Evolutionary conservation across 2,113 vertebrate genomes (phyloP).

Genomic region (Genyomyrus donnyi): DNA sequence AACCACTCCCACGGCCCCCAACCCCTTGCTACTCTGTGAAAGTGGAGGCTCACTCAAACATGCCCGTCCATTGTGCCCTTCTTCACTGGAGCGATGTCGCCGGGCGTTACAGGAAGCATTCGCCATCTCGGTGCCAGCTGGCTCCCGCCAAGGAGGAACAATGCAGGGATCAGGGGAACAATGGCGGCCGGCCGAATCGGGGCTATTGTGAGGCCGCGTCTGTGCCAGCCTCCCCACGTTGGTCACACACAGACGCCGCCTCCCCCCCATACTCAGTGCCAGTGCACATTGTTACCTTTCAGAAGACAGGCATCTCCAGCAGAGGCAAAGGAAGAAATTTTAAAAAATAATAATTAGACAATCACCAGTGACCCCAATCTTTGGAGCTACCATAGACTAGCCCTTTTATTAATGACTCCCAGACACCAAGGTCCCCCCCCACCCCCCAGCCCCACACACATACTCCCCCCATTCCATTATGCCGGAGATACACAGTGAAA

Average conservation of each 20-base stretch:
- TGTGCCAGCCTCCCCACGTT: constrained; percentile 40
- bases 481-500: constrained; percentile 5
- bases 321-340: background rate
- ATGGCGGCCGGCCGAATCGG: constrained; percentile 44
- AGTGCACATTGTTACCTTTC: constrained; percentile 7
- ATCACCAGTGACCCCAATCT: background rate
- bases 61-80: constrained; percentile 51
- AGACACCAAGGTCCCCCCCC: background rate
- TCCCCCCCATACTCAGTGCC: background rate
- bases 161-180: constrained; percentile 38
- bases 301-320: background rate
- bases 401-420: constrained; percentile 4
- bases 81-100: constrained; percentile 55
- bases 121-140: constrained; percentile 61
- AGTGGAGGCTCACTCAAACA: constrained; percentile 46
- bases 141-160: constrained; percentile 28
- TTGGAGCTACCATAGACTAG: background rate
- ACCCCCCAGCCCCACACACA: background rate
- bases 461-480: constrained; percentile 7
- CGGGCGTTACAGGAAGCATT: constrained; percentile 46
- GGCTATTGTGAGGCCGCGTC: constrained; percentile 43
- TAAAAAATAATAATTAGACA: constrained; percentile 1
- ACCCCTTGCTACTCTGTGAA: constrained; percentile 30
- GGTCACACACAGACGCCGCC: constrained; percentile 14
- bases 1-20: background rate